Percentiles rank a stretch among this genome's conserved stretches.
phyloP scores from a whole-genome alignment of 2,888 invertebrate species.

The Mesodorylaimus sp. region DNA sequence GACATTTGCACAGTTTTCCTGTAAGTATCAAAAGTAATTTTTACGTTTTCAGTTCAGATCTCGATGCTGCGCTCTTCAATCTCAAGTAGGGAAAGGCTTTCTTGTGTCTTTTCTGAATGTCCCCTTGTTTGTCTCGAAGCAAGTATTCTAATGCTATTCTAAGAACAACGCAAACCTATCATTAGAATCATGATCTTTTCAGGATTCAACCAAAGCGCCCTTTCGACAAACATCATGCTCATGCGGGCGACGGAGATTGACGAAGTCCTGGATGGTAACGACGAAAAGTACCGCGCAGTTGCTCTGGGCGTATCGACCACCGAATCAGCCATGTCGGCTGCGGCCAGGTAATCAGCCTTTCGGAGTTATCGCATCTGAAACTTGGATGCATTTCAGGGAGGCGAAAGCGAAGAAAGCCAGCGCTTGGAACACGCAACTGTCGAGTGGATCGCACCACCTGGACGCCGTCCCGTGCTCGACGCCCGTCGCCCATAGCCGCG shows the following conservation, averaged over 20 bases:
- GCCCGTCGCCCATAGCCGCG: conserved; percentile 80
- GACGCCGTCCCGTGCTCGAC: conserved; percentile 99
- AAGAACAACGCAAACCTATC: too few relatives aligned
- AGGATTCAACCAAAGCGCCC: conserved; percentile 1
- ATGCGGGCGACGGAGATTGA: conserved; percentile 81
- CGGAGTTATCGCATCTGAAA: background rate
- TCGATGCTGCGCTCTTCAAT: too few relatives aligned
- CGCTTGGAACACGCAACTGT: conserved; percentile 46
- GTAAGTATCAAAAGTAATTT: too few relatives aligned
- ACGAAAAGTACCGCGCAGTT: conserved; percentile 93
- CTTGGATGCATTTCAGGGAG: background rate
- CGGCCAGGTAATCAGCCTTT: background rate
- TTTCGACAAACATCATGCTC: conserved; percentile 71
- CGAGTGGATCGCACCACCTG: conserved; percentile 80
- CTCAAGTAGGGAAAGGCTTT: too few relatives aligned
- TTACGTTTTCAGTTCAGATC: too few relatives aligned
- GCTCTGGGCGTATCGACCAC: conserved; percentile 48
- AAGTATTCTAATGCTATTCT: too few relatives aligned
- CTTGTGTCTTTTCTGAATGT: too few relatives aligned
- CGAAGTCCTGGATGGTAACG: conserved; percentile 89
- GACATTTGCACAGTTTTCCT: too few relatives aligned
- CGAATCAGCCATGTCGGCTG: background rate
- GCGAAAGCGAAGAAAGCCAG: background rate
- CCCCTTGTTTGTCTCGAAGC: too few relatives aligned
- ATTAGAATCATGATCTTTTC: too few relatives aligned